Conservation (phyloP, 1,140 invertebrate species). For the Drosophila funebris region DNA sequence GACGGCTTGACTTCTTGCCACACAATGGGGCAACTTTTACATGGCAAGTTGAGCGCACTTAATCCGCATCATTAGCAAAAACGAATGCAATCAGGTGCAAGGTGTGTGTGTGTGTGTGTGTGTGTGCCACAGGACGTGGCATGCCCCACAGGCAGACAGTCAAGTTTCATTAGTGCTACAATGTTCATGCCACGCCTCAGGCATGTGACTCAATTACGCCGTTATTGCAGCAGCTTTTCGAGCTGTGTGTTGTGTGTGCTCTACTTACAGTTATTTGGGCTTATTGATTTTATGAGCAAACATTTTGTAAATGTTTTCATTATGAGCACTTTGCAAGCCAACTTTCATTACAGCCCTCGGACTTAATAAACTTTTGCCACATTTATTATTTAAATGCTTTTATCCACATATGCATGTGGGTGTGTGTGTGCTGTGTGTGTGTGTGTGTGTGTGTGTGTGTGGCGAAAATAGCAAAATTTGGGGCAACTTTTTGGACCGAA, state of each 20-base stretch:
- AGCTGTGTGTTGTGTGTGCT: slow-evolving; percentile 25
- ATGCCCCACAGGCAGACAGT: background rate
- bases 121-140: background rate
- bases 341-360: slow-evolving; percentile 40
- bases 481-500: slow-evolving; percentile 29
- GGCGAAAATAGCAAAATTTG: slow-evolving; percentile 8
- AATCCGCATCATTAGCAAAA: slow-evolving; percentile 67
- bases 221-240: slow-evolving; percentile 30
- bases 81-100: slow-evolving; percentile 8
- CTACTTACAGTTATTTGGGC: slow-evolving; percentile 64
- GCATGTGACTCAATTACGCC: slow-evolving; percentile 46
- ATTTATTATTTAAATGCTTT: slow-evolving; percentile 80
- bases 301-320: slow-evolving; percentile 79
- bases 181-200: background rate
- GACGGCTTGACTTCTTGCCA: background rate
- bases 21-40: slow-evolving; percentile 16
- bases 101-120: background rate
- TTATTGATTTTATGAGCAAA: slow-evolving; percentile 77
- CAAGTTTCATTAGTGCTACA: slow-evolving; percentile 11
- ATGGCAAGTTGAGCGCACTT: slow-evolving; percentile 39
- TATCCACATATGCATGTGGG: slow-evolving; percentile 33
- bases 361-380: slow-evolving; percentile 64
- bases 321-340: slow-evolving; percentile 17
- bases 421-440: slow-evolving; percentile 8
- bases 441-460: slow-evolving; percentile 1